Conservation (phyloP, 1,140 invertebrate species). For the Lucilia sericata region DNA sequence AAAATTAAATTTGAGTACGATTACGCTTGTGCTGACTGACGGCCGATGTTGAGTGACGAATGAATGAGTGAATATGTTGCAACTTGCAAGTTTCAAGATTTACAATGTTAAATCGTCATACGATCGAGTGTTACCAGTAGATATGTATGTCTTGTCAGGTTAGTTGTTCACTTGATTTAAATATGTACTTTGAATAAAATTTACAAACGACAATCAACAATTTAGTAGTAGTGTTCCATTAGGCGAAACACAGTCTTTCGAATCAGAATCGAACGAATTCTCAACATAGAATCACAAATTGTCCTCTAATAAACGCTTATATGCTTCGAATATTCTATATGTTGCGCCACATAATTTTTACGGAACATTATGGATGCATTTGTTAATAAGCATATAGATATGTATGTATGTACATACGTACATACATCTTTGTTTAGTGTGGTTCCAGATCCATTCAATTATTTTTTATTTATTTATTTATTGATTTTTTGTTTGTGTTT, state of each 20-base stretch:
- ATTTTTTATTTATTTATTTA: slow-evolving; percentile 22
- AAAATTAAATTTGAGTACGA: slow-evolving; percentile 1
- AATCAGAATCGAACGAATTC: too few relatives aligned
- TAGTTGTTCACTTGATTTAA: too few relatives aligned
- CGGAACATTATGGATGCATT: slow-evolving; percentile 11
- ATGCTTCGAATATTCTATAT: too few relatives aligned
- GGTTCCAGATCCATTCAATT: not conserved
- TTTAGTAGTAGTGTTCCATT: too few relatives aligned
- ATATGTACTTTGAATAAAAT: too few relatives aligned
- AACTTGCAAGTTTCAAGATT: not conserved
- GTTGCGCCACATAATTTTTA: not conserved
- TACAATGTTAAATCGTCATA: too few relatives aligned
- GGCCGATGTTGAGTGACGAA: not conserved
- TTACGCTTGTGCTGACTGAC: not conserved
- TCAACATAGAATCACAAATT: too few relatives aligned
- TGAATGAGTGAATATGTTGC: not conserved
- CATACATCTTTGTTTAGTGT: not conserved
- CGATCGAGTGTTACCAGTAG: too few relatives aligned
- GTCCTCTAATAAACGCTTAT: too few relatives aligned
- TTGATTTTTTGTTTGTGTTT: not conserved
- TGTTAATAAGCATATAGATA: slow-evolving; percentile 22
- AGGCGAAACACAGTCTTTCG: too few relatives aligned
- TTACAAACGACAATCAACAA: too few relatives aligned
- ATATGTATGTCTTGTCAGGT: too few relatives aligned
- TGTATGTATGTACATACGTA: not conserved